Conservation (phyloP, 2,888 invertebrate genomes). For the Corythucha ciliata region DNA sequence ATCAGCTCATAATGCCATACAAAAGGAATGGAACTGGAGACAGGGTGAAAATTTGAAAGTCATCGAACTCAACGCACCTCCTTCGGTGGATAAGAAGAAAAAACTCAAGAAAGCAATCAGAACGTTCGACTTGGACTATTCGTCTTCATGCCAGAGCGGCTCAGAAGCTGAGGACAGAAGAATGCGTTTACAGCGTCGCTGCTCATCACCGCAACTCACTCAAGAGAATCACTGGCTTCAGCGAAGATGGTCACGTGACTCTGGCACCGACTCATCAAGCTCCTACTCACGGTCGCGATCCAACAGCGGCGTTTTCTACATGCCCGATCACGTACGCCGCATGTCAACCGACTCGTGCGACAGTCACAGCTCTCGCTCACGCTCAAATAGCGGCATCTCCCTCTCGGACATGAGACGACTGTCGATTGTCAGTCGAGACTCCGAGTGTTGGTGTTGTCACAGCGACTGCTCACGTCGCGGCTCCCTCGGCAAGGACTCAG, state of each 20-base stretch:
- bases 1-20: slow-evolving; percentile 70
- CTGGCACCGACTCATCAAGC: slow-evolving; percentile 45
- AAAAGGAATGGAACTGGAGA: slow-evolving; percentile 46
- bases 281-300: slow-evolving; percentile 51
- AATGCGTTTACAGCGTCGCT: slow-evolving; percentile 40
- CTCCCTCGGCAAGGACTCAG: slow-evolving; percentile 37
- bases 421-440: slow-evolving; percentile 41
- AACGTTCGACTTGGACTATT: slow-evolving; percentile 53
- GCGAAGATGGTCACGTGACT: slow-evolving; percentile 47
- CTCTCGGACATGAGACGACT: slow-evolving; percentile 35
- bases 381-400: slow-evolving; percentile 36
- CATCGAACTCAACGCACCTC: slow-evolving; percentile 63
- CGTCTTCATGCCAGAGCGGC: slow-evolving; percentile 47
- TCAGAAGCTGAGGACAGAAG: slow-evolving; percentile 48
- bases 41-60: slow-evolving; percentile 55
- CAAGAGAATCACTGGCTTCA: slow-evolving; percentile 55
- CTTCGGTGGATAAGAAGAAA: slow-evolving; percentile 66
- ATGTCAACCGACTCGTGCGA: slow-evolving; percentile 53
- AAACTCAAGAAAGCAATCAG: slow-evolving; percentile 49
- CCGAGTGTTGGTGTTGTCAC: slow-evolving; percentile 43
- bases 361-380: slow-evolving; percentile 38
- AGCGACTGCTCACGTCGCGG: slow-evolving; percentile 31
- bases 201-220: slow-evolving; percentile 45
- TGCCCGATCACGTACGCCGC: slow-evolving; percentile 51
- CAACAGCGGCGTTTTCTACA: slow-evolving; percentile 48